These are phyloP conservation scores for Cyphomyrus discorhynchus DNA, from an alignment of 2,113 vertebrate species.

Conservation along the genomic window DNA sequence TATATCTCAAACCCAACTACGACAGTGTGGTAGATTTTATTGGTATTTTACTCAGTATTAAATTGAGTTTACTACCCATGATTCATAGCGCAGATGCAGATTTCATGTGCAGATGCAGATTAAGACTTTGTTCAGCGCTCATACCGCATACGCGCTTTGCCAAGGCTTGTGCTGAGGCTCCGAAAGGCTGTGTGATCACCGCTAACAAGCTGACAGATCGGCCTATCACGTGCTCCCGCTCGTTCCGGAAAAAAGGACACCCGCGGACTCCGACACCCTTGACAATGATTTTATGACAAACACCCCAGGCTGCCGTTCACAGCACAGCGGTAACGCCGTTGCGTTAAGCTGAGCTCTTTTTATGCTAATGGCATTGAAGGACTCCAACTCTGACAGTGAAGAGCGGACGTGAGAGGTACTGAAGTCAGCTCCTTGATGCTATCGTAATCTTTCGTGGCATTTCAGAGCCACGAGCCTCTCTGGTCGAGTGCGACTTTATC, in stretches of 20 bases:
- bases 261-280: background rate
- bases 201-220: background rate
- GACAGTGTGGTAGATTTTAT: background rate
- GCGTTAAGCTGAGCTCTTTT: background rate
- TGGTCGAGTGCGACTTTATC: background rate
- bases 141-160: background rate
- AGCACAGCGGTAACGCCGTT: background rate
- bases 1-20: background rate
- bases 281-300: background rate
- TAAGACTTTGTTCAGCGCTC: slow-evolving; percentile 15
- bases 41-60: background rate
- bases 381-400: background rate
- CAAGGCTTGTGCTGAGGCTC: slow-evolving; percentile 7
- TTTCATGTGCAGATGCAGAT: slow-evolving; percentile 19
- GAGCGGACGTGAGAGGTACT: background rate
- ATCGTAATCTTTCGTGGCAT: background rate
- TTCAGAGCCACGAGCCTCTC: background rate
- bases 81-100: background rate
- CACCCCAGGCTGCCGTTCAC: background rate
- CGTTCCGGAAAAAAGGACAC: background rate
- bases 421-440: background rate
- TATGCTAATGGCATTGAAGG: background rate
- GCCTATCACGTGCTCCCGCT: background rate
- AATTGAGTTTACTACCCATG: background rate
- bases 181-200: slow-evolving; percentile 1